phyloP scores from a whole-genome alignment of 2,888 invertebrate genomes.

The Lobophora halterata region DNA sequence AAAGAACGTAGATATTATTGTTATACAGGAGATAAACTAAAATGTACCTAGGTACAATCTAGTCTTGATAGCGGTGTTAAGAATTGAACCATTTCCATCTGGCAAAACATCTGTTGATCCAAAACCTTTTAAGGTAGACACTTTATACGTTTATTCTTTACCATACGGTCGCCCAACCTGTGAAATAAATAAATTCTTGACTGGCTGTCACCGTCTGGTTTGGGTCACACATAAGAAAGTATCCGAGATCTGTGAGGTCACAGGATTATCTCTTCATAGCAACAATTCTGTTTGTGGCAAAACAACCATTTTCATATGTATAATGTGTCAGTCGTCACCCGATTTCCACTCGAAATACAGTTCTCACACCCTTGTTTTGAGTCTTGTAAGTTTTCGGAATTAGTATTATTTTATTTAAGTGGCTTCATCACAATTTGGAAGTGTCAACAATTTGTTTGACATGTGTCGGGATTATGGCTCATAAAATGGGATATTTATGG shows the following conservation, averaged over 20 bases:
- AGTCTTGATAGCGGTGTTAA: neutral
- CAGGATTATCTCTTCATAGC: too few relatives aligned
- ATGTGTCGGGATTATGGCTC: constrained; percentile 61
- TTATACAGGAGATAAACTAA: too few relatives aligned
- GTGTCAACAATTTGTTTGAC: constrained; percentile 74
- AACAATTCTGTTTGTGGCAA: too few relatives aligned
- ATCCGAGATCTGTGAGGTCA: too few relatives aligned
- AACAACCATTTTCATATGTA: constrained; percentile 3
- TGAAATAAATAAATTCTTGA: too few relatives aligned
- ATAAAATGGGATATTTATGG: constrained; percentile 64
- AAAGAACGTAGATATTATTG: too few relatives aligned
- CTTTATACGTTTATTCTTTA: neutral
- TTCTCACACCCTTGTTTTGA: constrained; percentile 34
- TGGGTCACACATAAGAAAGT: too few relatives aligned
- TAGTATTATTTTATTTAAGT: constrained; percentile 51
- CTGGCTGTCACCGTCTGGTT: too few relatives aligned
- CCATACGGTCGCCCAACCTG: neutral
- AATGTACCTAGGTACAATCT: too few relatives aligned
- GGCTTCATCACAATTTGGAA: constrained; percentile 52
- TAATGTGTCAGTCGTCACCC: constrained; percentile 10
- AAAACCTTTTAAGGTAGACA: constrained; percentile 1
- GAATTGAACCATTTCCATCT: neutral
- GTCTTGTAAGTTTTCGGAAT: constrained; percentile 27
- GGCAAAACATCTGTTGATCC: constrained; percentile 3
- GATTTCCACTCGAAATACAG: constrained; percentile 11